phyloP scores from a whole-genome alignment of 2,888 invertebrate species.

The Omphaloscelis lunosa region DNA sequence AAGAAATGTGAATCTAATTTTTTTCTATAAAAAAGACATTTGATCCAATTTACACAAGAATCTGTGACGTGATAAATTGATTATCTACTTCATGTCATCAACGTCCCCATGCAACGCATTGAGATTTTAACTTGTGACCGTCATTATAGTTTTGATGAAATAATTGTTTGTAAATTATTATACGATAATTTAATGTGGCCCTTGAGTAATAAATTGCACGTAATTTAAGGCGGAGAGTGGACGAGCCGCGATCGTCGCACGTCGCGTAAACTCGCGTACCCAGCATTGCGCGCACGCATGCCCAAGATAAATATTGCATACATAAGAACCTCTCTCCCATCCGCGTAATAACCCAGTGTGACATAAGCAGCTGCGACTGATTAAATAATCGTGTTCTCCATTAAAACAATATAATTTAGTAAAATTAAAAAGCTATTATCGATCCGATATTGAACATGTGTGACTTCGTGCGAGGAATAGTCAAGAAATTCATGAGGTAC shows the following conservation, averaged over 20 bases:
- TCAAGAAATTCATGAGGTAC: conserved; percentile 38
- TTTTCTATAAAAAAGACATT: too few species aligned
- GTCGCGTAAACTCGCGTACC: conserved; percentile 57
- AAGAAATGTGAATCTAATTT: neutral
- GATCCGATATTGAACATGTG: conserved; percentile 56
- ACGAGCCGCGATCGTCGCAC: conserved; percentile 67
- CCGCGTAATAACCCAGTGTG: conserved; percentile 65
- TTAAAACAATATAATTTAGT: conserved; percentile 72
- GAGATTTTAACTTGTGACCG: conserved; percentile 70
- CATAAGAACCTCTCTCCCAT: conserved; percentile 69
- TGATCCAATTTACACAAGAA: neutral
- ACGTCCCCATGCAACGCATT: conserved; percentile 17
- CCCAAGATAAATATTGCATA: conserved; percentile 79
- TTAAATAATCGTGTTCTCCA: conserved; percentile 75
- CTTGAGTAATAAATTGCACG: conserved; percentile 84
- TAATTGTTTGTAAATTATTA: conserved; percentile 85
- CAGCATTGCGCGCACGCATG: conserved; percentile 62
- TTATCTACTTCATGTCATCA: conserved; percentile 44
- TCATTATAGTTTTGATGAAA: conserved; percentile 80
- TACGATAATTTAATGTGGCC: conserved; percentile 83
- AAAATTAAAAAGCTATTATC: conserved; percentile 71
- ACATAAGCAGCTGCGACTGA: conserved; percentile 75
- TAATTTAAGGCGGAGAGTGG: conserved; percentile 80
- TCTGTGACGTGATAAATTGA: conserved; percentile 8
- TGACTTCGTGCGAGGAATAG: conserved; percentile 54